These are phyloP conservation scores for Microplitis deprimator DNA, from an alignment of 2,888 invertebrate species.

Conservation along the genomic window DNA sequence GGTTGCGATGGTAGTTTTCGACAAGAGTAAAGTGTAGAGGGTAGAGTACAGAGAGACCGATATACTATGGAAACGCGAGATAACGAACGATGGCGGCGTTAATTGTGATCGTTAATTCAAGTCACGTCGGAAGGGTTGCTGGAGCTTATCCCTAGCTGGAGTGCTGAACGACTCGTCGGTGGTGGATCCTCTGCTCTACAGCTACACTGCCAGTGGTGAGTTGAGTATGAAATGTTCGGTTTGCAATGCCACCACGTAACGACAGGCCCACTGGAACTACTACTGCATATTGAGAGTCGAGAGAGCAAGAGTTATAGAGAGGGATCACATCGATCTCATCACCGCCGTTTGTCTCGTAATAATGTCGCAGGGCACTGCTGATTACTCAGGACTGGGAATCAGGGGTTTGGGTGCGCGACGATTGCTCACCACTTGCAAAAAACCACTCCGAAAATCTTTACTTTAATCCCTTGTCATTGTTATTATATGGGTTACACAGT, in stretches of 20 bases:
- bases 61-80: slow-evolving; percentile 38
- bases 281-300: background rate
- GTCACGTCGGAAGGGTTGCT: slow-evolving; percentile 58
- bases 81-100: slow-evolving; percentile 51
- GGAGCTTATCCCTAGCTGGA: slow-evolving; percentile 52
- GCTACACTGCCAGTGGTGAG: background rate
- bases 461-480: slow-evolving; percentile 10
- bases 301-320: slow-evolving; percentile 18
- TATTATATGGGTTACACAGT: background rate
- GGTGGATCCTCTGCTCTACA: slow-evolving; percentile 8
- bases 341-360: slow-evolving; percentile 36
- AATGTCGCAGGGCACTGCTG: slow-evolving; percentile 12
- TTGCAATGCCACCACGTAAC: background rate
- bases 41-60: slow-evolving; percentile 15
- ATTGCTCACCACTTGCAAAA: slow-evolving; percentile 25
- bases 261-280: background rate
- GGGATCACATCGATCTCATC: slow-evolving; percentile 37
- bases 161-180: slow-evolving; percentile 46
- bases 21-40: background rate
- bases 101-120: slow-evolving; percentile 63
- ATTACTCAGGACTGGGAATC: background rate
- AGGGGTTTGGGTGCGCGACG: background rate
- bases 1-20: slow-evolving; percentile 6
- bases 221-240: background rate
- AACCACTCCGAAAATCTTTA: slow-evolving; percentile 13